A percentile compares a stretch with the other conserved stretches of the same genome.
These are phyloP conservation scores for Emydoidea blandingii DNA, from an alignment of 2,797 vertebrate genomes.

Conservation along the genomic window DNA sequence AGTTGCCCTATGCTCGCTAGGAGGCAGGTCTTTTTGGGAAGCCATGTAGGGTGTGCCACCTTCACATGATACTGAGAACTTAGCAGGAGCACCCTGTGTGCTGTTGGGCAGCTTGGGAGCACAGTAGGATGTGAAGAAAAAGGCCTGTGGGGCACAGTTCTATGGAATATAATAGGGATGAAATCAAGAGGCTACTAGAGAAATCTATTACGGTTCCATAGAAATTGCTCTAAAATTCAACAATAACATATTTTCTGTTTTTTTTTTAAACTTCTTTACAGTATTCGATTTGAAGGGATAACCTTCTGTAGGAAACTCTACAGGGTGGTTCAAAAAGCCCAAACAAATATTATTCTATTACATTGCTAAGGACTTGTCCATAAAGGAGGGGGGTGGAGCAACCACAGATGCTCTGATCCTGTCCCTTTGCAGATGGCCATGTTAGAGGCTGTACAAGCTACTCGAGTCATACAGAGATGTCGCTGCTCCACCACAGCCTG, in stretches of 20 bases:
- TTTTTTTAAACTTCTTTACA: neutral
- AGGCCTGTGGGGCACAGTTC: neutral
- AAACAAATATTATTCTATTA: neutral
- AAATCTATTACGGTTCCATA: neutral
- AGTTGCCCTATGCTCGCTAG: neutral
- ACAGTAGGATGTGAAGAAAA: neutral
- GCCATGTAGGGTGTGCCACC: neutral
- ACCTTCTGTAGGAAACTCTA: neutral
- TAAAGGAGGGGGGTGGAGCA: neutral
- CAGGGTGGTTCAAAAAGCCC: neutral
- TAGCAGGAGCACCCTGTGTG: rapidly evolving
- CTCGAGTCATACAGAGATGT: neutral
- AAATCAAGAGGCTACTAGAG: neutral
- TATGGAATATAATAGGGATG: neutral
- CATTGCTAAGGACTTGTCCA: neutral
- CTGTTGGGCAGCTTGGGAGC: neutral
- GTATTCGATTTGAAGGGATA: neutral
- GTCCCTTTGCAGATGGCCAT: neutral
- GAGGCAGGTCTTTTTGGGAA: neutral
- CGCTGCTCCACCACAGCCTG: no score
- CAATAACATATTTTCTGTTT: neutral
- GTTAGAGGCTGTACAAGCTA: neutral
- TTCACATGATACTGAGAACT: neutral
- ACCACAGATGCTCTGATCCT: neutral
- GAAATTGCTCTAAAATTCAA: neutral